Evolutionary conservation across 2,888 invertebrate species (phyloP).

Genomic region (Andrena trimmerana): DNA sequence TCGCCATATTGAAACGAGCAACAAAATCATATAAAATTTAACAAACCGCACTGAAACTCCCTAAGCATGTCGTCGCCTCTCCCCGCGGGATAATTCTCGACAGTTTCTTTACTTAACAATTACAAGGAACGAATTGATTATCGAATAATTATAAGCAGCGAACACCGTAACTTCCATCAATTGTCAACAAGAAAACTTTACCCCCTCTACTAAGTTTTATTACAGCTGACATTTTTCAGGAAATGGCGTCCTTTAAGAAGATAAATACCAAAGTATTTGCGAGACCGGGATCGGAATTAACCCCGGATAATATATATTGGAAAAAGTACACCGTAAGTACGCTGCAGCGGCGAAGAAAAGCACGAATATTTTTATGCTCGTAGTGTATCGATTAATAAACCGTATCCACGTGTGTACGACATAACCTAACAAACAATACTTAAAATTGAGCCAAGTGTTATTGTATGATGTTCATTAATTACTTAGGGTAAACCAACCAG

Average conservation of each 20-base stretch:
- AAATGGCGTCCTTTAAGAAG: constrained; percentile 89
- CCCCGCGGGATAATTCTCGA: neutral
- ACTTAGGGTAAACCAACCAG: neutral
- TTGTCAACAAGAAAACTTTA: constrained; percentile 64
- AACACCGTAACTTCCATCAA: constrained; percentile 36
- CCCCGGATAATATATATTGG: constrained; percentile 95
- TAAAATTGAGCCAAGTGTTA: neutral
- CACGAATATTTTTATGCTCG: neutral
- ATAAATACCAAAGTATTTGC: constrained; percentile 90
- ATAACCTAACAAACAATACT: constrained; percentile 65
- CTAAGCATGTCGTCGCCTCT: constrained; percentile 26
- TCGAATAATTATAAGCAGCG: constrained; percentile 6
- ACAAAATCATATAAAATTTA: constrained; percentile 46
- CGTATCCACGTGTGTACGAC: constrained; percentile 56
- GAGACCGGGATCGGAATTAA: constrained; percentile 89
- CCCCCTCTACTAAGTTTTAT: constrained; percentile 55
- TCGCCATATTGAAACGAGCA: constrained; percentile 76
- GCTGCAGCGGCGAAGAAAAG: neutral
- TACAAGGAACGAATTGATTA: neutral
- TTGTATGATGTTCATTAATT: neutral
- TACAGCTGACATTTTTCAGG: constrained; percentile 63
- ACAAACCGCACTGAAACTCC: constrained; percentile 39
- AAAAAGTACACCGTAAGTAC: constrained; percentile 92
- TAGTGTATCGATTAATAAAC: constrained; percentile 11
- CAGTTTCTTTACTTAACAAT: constrained; percentile 10